A percentile compares a stretch with the other conserved stretches of the same genome.
phyloP scores from a whole-genome alignment of 2,888 invertebrate species.

The Cantharis rustica region DNA sequence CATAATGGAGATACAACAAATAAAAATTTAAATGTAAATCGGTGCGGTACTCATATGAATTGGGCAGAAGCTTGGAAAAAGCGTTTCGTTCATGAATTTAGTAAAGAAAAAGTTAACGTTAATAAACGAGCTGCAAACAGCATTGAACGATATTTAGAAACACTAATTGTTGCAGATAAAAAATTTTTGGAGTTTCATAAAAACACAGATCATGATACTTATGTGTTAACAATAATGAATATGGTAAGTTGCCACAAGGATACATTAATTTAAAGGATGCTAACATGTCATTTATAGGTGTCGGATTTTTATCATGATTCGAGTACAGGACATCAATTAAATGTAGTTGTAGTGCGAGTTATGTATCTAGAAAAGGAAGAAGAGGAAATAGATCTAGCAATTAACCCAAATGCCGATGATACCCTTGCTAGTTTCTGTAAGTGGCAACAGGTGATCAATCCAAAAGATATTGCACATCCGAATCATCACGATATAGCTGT shows the following conservation, averaged over 20 bases:
- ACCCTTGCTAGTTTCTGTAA: slow-evolving; percentile 67
- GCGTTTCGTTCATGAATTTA: slow-evolving; percentile 30
- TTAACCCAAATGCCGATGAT: slow-evolving; percentile 60
- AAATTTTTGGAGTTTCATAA: slow-evolving; percentile 68
- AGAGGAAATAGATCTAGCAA: slow-evolving; percentile 58
- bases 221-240: slow-evolving; percentile 72
- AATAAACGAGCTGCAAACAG: slow-evolving; percentile 45
- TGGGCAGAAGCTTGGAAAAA: slow-evolving; percentile 54
- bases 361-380: slow-evolving; percentile 62
- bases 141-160: slow-evolving; percentile 62
- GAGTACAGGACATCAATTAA: slow-evolving; percentile 62
- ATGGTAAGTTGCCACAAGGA: slow-evolving; percentile 57
- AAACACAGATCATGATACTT: slow-evolving; percentile 66
- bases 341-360: slow-evolving; percentile 62
- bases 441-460: slow-evolving; percentile 66
- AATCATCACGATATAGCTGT: slow-evolving; percentile 67
- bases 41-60: slow-evolving; percentile 44
- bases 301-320: slow-evolving; percentile 56
- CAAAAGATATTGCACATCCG: slow-evolving; percentile 60
- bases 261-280: neutral
- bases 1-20: slow-evolving; percentile 48
- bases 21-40: neutral
- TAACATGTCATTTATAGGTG: slow-evolving; percentile 43
- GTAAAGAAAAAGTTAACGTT: slow-evolving; percentile 5
- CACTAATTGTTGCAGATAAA: slow-evolving; percentile 69